Conservation (phyloP, 2,797 vertebrate species). For the Microctenopoma steveboyesi region DNA sequence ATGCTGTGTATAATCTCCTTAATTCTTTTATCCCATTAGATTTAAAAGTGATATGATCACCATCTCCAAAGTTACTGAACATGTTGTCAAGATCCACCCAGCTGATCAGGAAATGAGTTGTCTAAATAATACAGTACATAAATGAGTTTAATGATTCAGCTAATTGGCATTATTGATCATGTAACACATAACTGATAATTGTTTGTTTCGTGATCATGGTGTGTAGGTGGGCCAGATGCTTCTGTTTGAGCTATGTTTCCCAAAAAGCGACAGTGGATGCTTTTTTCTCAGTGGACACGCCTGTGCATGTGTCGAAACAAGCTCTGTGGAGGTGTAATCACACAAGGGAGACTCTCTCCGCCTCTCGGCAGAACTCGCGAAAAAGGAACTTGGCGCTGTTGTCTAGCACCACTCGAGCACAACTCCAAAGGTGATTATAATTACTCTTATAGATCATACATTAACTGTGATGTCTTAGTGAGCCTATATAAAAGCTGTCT, state of each 20-base stretch:
- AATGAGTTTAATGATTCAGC: neutral
- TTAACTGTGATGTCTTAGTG: constrained; percentile 8
- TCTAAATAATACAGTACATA: constrained; percentile 1
- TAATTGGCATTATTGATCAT: neutral
- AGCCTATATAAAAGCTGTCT: neutral
- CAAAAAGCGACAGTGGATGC: constrained; percentile 3
- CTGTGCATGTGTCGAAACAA: constrained; percentile 61
- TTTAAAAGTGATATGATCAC: no score
- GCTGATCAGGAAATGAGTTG: neutral
- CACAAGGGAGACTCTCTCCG: constrained; percentile 35
- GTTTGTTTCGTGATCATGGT: neutral
- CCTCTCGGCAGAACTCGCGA: constrained; percentile 44
- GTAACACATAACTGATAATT: neutral
- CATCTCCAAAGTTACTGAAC: no score
- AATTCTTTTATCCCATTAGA: neutral
- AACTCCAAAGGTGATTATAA: constrained; percentile 67
- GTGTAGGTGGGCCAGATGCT: neutral
- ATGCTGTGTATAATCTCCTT: neutral
- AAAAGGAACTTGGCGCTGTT: constrained; percentile 42
- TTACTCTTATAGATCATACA: constrained; percentile 9
- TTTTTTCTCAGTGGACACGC: constrained; percentile 51
- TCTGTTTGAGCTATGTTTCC: neutral
- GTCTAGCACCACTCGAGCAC: constrained; percentile 20
- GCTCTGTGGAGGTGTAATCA: constrained; percentile 40
- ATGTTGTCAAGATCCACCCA: neutral